phyloP scores from a whole-genome alignment of 2,113 vertebrate genomes.

The Labrus mixtus region DNA sequence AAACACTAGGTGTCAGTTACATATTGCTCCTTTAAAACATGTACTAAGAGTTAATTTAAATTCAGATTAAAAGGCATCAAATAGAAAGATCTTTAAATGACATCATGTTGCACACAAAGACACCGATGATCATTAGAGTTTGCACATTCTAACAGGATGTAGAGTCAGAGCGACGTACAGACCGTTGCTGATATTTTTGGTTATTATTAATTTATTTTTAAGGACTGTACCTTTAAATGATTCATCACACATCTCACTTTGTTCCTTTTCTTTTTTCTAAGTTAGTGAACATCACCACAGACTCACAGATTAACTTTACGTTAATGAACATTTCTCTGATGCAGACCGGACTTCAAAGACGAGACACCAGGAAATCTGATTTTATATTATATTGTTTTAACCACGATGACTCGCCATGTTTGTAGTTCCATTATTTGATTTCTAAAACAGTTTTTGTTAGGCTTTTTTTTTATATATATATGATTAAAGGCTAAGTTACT shows the following conservation, averaged over 20 bases:
- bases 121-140: not conserved
- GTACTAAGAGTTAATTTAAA: no score
- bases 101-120: not conserved
- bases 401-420: no score
- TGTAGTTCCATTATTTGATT: no score
- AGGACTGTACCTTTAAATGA: not conserved
- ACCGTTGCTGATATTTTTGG: not conserved
- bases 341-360: not conserved
- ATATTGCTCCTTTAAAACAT: no score
- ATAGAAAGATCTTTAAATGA: conserved; percentile 22
- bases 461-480: no score
- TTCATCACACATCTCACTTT: not conserved
- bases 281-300: not conserved
- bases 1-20: no score
- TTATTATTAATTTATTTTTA: not conserved
- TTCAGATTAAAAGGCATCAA: conserved; percentile 25
- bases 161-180: no score
- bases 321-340: not conserved
- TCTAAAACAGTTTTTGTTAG: no score
- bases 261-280: conserved; percentile 4
- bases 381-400: no score
- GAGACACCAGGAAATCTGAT: no score
- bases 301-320: not conserved
- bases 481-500: no score
- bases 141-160: not conserved